phyloP scores from a whole-genome alignment of 2,888 invertebrate genomes.

The Oligia fasciuncula region DNA sequence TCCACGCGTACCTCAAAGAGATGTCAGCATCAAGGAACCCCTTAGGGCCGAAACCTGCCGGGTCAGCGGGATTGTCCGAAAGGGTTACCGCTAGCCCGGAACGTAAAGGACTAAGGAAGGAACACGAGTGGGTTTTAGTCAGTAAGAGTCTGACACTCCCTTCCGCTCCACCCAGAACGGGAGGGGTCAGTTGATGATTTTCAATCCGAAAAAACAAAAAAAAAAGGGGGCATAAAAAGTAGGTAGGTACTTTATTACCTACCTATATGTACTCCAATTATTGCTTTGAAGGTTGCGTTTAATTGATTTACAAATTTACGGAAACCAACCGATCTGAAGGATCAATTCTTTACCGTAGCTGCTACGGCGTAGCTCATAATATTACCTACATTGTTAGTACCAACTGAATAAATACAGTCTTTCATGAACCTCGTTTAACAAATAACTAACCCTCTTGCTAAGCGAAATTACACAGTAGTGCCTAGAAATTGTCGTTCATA shows the following conservation, averaged over 20 bases:
- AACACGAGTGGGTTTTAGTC: too few species aligned
- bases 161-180: too few species aligned
- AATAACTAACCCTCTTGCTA: slow-evolving; percentile 21
- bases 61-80: too few species aligned
- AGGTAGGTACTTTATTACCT: neutral
- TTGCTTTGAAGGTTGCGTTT: neutral
- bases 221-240: neutral
- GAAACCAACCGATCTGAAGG: neutral
- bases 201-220: too few species aligned
- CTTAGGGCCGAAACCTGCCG: too few species aligned
- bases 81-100: too few species aligned
- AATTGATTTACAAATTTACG: neutral
- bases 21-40: too few species aligned
- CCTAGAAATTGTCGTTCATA: slow-evolving; percentile 30
- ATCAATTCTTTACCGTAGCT: neutral
- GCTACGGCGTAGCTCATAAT: neutral
- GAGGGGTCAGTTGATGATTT: too few species aligned
- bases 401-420: slow-evolving; percentile 19
- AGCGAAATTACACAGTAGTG: slow-evolving; percentile 38
- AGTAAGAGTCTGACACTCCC: too few species aligned
- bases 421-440: slow-evolving; percentile 1
- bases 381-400: neutral
- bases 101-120: too few species aligned
- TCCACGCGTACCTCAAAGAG: too few species aligned
- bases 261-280: neutral